Conservation (phyloP, 2,888 invertebrate genomes). For the Cataglyphis rosenhaueri region DNA sequence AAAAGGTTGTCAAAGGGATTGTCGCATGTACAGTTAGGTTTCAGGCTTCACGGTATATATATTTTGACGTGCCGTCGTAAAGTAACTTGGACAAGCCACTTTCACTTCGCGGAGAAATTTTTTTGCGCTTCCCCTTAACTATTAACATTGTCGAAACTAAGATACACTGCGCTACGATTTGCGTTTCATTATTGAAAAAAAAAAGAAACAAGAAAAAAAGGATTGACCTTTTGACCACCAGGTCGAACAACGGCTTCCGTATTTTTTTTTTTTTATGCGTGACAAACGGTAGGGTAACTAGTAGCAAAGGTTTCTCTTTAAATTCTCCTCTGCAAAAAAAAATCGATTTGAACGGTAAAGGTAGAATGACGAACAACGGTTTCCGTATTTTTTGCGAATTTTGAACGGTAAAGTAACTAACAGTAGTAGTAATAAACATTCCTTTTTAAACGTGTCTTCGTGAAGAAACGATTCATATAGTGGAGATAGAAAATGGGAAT, state of each 20-base stretch:
- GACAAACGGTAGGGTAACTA: slow-evolving; percentile 4
- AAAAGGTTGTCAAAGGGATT: slow-evolving; percentile 63
- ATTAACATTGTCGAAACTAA: slow-evolving; percentile 49
- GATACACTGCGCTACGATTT: slow-evolving; percentile 55
- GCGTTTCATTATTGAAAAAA: slow-evolving; percentile 62
- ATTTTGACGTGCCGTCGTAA: slow-evolving; percentile 52
- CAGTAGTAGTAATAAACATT: not conserved
- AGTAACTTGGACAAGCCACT: slow-evolving; percentile 38
- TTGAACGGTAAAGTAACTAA: not conserved
- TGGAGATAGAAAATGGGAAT: not conserved
- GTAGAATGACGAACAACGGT: not conserved
- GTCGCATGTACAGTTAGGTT: slow-evolving; percentile 57
- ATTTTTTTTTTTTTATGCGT: slow-evolving; percentile 39
- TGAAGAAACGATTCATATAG: not conserved
- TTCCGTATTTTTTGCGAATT: slow-evolving; percentile 15
- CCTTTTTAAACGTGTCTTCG: not conserved
- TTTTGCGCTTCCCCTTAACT: slow-evolving; percentile 42
- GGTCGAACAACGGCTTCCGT: slow-evolving; percentile 68
- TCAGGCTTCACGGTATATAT: slow-evolving; percentile 10
- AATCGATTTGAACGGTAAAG: not conserved
- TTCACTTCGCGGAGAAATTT: slow-evolving; percentile 53
- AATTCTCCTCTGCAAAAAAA: slow-evolving; percentile 4
- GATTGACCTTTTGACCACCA: slow-evolving; percentile 77
- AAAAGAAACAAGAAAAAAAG: slow-evolving; percentile 71
- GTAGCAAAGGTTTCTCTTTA: slow-evolving; percentile 14